Conservation (phyloP, 2,113 vertebrate species). For the Lonchura striata region DNA sequence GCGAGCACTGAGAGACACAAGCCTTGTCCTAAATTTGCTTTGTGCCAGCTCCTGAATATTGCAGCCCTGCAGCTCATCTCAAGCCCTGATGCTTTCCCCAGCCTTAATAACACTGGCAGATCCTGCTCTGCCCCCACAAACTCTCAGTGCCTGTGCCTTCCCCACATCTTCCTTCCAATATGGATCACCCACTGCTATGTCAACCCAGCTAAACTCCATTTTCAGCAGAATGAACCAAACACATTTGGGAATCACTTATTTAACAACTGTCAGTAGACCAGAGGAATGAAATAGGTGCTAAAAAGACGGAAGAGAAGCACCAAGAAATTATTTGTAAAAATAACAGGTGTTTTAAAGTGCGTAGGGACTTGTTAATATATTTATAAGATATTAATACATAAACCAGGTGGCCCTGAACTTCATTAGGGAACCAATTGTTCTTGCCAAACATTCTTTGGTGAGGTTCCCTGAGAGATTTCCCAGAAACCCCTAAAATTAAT, state of each 20-base stretch:
- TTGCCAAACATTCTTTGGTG: background rate
- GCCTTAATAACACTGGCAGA: background rate
- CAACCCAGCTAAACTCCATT: background rate
- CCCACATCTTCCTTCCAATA: background rate
- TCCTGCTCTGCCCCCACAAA: background rate
- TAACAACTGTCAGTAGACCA: background rate
- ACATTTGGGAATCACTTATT: background rate
- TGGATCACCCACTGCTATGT: background rate
- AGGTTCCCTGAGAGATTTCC: constrained; percentile 5
- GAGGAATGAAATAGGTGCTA: background rate
- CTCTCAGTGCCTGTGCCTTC: background rate
- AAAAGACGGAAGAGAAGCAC: background rate
- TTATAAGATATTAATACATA: background rate
- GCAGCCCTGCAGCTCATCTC: background rate
- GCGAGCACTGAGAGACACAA: background rate
- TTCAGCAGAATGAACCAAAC: background rate
- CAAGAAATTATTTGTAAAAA: background rate
- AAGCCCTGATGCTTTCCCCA: background rate
- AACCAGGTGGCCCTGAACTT: background rate
- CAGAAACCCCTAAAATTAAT: background rate
- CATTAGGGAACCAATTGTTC: background rate
- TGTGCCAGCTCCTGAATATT: background rate
- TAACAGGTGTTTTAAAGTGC: background rate
- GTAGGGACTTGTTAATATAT: background rate
- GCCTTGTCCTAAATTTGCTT: background rate